A percentile compares a stretch with the other conserved stretches of the same genome.
Conservation (phyloP, 2,113 vertebrate species). For the Pandion haliaetus region DNA sequence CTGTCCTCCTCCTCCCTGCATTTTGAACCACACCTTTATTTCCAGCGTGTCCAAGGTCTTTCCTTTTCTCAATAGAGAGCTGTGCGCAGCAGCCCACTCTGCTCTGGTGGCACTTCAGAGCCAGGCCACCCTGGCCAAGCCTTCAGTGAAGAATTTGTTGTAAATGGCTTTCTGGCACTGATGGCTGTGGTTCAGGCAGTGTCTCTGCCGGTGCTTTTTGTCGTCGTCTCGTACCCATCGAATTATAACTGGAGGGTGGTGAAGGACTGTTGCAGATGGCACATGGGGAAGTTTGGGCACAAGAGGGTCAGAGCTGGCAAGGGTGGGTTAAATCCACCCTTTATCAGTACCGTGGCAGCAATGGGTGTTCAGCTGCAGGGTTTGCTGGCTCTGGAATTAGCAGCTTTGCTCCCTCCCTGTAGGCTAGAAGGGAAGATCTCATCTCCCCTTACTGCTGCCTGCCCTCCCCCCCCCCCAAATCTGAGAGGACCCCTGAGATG, state of each 20-base stretch:
- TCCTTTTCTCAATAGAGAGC: neutral
- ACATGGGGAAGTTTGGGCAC: neutral
- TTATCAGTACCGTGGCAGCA: neutral
- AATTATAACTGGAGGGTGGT: neutral
- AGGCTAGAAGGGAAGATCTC: neutral
- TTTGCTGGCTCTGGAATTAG: neutral
- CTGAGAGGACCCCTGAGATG: neutral
- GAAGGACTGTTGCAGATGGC: neutral
- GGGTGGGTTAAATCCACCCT: neutral
- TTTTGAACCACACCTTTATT: neutral
- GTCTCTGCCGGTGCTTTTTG: neutral
- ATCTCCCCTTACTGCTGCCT: neutral
- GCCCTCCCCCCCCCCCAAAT: neutral
- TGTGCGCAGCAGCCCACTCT: neutral
- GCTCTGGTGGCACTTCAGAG: neutral
- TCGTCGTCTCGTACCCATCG: accelerated
- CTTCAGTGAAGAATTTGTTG: neutral
- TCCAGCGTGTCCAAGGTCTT: neutral
- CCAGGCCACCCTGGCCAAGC: neutral
- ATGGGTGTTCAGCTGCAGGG: neutral
- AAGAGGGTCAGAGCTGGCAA: neutral
- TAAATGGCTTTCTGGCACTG: neutral
- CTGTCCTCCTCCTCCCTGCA: neutral
- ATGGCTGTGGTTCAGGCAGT: neutral
- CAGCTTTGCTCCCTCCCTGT: neutral